Base-by-base conservation (phyloP, 2,113 vertebrate species). In the Leptodactylus fuscus region DNA sequence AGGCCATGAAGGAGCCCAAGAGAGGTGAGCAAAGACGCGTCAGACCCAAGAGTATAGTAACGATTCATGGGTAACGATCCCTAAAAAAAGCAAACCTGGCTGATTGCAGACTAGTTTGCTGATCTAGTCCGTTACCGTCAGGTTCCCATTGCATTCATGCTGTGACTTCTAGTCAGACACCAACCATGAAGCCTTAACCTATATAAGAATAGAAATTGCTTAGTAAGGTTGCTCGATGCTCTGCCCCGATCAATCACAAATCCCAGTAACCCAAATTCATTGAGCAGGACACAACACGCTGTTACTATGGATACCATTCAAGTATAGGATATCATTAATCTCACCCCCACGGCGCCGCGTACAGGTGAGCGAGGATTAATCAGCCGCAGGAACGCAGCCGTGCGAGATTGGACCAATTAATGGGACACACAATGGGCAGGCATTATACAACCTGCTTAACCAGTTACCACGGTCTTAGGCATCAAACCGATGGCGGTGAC, bases 271-370 rank as follows among this genome's bases (percentile, higher is more conserved):
- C 79, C 60, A 67, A 34, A 48, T 81, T 69, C 41, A 81, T 4
- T 0, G 41, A 81, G 41, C 24, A 48, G 24, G 44, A 67, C 60
- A 49, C 16, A 2, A 69, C 10, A 29, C 41, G 27, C 34, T 67
- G 79, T 81, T 81, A 32, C 79, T 34, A 81, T 81, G 60, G 79
- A 44, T 46, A 81, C 62, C 24, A 81, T 69, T 81, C 60, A 81
- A 48, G 79, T 69, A 69, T 48, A 81, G 60, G n/a, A 32, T 81
- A 49, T 49, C 41, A 81, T 81, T 27, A 81, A 81, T 69, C 60
- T 69, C 51, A 67, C 34, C 29, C 41, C 34, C 51, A 20, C 32
- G 1, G 13, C 20, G 12, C 44, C 60, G 13, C 27, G 7, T 44
- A 13, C 36, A 62, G 77, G 53, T 80, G n/a, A 44, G 36, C 18